These are phyloP conservation scores for Criorhina ranunculi DNA, from an alignment of 2,888 invertebrate genomes.

Conservation along the genomic window DNA sequence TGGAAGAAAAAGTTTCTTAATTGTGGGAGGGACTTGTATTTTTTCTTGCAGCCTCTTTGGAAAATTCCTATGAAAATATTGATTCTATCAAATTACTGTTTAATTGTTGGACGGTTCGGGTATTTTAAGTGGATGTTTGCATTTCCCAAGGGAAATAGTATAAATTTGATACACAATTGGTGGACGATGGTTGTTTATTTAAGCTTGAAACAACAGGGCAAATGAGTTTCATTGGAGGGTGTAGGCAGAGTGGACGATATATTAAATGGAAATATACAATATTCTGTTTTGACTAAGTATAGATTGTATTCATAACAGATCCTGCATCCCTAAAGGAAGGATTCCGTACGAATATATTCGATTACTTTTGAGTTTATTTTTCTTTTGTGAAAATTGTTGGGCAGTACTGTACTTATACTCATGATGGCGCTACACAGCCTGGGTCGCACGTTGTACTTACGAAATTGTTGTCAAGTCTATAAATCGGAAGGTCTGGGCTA, in stretches of 20 bases:
- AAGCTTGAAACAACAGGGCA: conserved; percentile 14
- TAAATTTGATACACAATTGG: conserved; percentile 41
- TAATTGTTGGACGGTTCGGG: conserved; percentile 45
- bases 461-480: no score
- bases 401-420: no score
- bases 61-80: conserved; percentile 48
- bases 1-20: not conserved
- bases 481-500: no score
- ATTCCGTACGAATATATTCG: no score
- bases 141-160: conserved; percentile 56
- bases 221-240: conserved; percentile 37
- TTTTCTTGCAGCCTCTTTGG: conserved; percentile 4
- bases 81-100: conserved; percentile 63
- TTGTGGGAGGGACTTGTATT: not conserved
- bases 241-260: not conserved
- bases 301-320: no score
- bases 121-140: conserved; percentile 54
- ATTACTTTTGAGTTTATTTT: no score
- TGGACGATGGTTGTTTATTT: conserved; percentile 17
- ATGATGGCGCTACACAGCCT: no score
- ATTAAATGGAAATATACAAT: not conserved
- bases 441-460: no score
- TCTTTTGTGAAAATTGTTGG: no score
- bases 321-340: no score
- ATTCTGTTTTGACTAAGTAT: not conserved